A percentile compares a stretch with the other conserved stretches of the same genome.
phyloP scores from a whole-genome alignment of 2,888 invertebrate species.

The Danaus chrysippus region DNA sequence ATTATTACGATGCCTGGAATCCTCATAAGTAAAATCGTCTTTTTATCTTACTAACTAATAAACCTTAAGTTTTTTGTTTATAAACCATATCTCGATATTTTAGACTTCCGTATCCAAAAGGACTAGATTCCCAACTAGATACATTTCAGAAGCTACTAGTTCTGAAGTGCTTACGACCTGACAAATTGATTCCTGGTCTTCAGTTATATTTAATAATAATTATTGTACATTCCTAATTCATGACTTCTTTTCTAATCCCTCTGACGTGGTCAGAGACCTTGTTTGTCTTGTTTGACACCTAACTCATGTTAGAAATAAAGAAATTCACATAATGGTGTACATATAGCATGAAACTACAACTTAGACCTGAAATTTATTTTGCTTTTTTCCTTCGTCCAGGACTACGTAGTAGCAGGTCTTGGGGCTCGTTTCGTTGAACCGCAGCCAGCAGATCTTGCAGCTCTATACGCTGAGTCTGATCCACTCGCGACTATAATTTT shows the following conservation, averaged over 20 bases:
- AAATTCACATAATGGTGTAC: too few species aligned
- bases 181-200: conserved; percentile 90
- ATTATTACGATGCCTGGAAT: conserved; percentile 82
- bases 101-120: conserved; percentile 82
- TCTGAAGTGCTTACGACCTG: conserved; percentile 88
- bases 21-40: conserved; percentile 79
- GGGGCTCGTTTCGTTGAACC: conserved; percentile 91
- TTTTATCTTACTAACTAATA: neutral
- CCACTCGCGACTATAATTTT: conserved; percentile 90
- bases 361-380: too few species aligned
- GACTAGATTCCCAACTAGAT: conserved; percentile 81
- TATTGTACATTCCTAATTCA: too few species aligned
- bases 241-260: too few species aligned
- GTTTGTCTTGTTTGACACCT: too few species aligned
- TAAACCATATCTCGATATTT: conserved; percentile 29
- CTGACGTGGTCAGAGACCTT: too few species aligned
- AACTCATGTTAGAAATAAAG: too few species aligned
- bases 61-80: neutral
- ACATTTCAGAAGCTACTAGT: conserved; percentile 88
- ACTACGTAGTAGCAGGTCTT: conserved; percentile 83
- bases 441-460: conserved; percentile 89
- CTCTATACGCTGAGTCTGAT: conserved; percentile 89
- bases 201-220: conserved; percentile 62
- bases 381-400: conserved; percentile 42
- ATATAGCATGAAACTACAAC: too few species aligned